A percentile compares a stretch with the other conserved stretches of the same genome.
phyloP scores from a whole-genome alignment of 2,888 invertebrate genomes.

The Drosophila greeni region DNA sequence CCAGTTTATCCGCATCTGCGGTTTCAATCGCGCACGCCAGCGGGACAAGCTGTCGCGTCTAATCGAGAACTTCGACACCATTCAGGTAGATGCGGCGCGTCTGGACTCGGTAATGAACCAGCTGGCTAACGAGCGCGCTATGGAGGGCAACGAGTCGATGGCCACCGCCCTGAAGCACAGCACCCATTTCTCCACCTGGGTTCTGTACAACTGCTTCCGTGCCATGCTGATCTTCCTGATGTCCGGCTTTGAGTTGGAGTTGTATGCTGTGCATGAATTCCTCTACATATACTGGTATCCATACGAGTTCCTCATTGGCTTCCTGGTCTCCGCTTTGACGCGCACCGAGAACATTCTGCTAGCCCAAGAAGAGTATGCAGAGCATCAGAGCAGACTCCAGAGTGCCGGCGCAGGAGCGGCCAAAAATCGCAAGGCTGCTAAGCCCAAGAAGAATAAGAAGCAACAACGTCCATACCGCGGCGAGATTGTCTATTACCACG shows the following conservation, averaged over 20 bases:
- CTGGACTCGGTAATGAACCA: slow-evolving; percentile 91
- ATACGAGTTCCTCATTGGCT: slow-evolving; percentile 95
- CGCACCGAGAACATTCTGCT: slow-evolving; percentile 91
- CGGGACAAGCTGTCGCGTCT: slow-evolving; percentile 94
- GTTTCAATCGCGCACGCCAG: slow-evolving; percentile 96
- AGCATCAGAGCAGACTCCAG: slow-evolving; percentile 74
- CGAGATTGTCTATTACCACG: slow-evolving; percentile 93
- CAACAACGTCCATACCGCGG: slow-evolving; percentile 87
- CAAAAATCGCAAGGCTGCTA: slow-evolving; percentile 78
- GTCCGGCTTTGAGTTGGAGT: slow-evolving; percentile 95
- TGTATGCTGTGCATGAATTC: slow-evolving; percentile 97
- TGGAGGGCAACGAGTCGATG: slow-evolving; percentile 86
- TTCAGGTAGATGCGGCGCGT: slow-evolving; percentile 93
- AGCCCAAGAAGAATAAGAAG: slow-evolving; percentile 80
- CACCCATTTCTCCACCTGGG: slow-evolving; percentile 85
- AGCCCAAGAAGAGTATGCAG: slow-evolving; percentile 85
- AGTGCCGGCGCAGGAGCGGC: slow-evolving; percentile 45
- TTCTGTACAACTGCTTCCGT: slow-evolving; percentile 93
- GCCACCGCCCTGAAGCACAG: slow-evolving; percentile 83
- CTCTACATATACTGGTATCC: slow-evolving; percentile 98
- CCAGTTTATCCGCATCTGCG: slow-evolving; percentile 91
- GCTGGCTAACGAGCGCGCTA: slow-evolving; percentile 82
- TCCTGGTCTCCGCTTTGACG: slow-evolving; percentile 93
- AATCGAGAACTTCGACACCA: slow-evolving; percentile 88
- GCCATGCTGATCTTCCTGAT: slow-evolving; percentile 96